Base-by-base conservation (phyloP, 2,113 vertebrate species). In the Bagarius yarrelli region DNA sequence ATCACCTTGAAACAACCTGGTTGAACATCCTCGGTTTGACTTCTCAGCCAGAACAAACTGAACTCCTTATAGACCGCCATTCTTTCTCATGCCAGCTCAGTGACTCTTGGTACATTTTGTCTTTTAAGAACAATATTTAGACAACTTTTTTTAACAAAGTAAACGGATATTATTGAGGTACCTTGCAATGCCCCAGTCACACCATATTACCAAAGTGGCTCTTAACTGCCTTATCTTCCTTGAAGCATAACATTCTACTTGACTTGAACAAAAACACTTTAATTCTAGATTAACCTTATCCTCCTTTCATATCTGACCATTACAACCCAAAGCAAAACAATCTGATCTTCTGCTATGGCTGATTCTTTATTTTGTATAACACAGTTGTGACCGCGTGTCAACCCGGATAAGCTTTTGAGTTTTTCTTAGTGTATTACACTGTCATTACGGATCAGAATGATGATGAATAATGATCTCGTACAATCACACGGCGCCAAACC, bases 121-220 rank as follows among this genome's bases (percentile, higher is more conserved):
- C 56, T 66, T 59, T 78, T 73, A 60, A 53, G 70, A 79, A 44
- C 60, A 70, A 85, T 82, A 85, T 79, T 85, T 75, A 82, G 50
- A 56, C 50, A 44, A 21, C 59, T 59, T 40, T 71, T 36, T 84
- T 25, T 72, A 66, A 78, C 27, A 50, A n/a, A 79, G 69, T n/a
- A 76, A 64, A 16, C 2, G n/a, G 32, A 74, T 34, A 75, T 61
- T 75, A 34, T 15, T 32, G 34, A 55, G 60, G 52, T 13, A 19
- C 16, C 40, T 69, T 13, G 27, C 27, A 56, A 16, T 61, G 18
- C 12, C 13, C 16, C 76, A 30, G 56, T 34, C 60, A 30, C n/a
- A 66, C 21, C 47, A 47, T 36, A 73, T 81, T 60, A 64, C 25
- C 19, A 52, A 14, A 73, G 23, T 50, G 30, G 61, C 8, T 56